Evolutionary conservation across 1,140 invertebrate species (phyloP).

Genomic region (Cepaea nemoralis): DNA sequence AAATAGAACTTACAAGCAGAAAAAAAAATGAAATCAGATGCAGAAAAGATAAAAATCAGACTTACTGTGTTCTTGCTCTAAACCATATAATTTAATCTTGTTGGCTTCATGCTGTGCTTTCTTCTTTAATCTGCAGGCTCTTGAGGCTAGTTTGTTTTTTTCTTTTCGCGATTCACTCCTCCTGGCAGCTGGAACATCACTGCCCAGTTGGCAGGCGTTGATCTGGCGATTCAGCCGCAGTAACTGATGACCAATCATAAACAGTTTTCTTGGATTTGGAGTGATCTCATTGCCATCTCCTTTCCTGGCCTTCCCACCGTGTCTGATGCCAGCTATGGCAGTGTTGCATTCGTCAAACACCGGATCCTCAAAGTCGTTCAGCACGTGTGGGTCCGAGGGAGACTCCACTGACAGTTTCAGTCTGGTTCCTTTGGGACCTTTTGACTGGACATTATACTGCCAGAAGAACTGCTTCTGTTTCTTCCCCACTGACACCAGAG

Average conservation of each 20-base stretch:
- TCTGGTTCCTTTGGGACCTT: slow-evolving; percentile 87
- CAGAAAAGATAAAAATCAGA: not conserved
- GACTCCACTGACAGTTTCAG: slow-evolving; percentile 73
- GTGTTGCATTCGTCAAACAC: slow-evolving; percentile 66
- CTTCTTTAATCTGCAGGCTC: slow-evolving; percentile 84
- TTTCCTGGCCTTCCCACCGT: slow-evolving; percentile 92
- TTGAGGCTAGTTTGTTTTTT: slow-evolving; percentile 96
- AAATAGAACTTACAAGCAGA: no score
- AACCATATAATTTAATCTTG: slow-evolving; percentile 87
- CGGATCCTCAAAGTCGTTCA: slow-evolving; percentile 77
- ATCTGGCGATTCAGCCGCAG: slow-evolving; percentile 91
- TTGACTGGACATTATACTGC: slow-evolving; percentile 99
- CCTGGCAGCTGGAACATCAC: slow-evolving; percentile 82
- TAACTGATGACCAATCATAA: slow-evolving; percentile 90
- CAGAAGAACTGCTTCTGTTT: slow-evolving; percentile 83
- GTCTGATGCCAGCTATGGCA: slow-evolving; percentile 59
- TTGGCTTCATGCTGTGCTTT: slow-evolving; percentile 73
- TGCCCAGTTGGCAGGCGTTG: slow-evolving; percentile 94
- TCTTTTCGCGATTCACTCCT: slow-evolving; percentile 94
- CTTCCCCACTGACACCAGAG: slow-evolving; percentile 78
- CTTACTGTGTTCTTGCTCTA: slow-evolving; percentile 93
- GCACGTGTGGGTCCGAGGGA: slow-evolving; percentile 90
- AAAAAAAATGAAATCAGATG: not conserved
- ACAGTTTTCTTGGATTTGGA: slow-evolving; percentile 92
- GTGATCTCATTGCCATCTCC: slow-evolving; percentile 98